Base-by-base conservation (phyloP, 1,140 invertebrate species). In the Hyles vespertilio region DNA sequence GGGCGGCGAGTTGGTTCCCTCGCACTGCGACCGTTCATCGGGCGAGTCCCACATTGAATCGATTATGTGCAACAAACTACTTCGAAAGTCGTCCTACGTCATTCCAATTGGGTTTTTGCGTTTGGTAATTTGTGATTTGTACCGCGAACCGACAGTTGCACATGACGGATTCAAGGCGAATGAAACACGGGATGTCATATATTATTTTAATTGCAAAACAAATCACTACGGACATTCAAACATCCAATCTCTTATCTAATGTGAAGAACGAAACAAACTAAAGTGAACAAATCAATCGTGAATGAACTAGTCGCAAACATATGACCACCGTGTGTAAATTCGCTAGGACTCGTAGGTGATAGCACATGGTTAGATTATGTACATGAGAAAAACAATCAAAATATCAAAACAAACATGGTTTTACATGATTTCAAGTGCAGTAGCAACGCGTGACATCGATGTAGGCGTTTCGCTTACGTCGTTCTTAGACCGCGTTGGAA, bases 51-150 rank as follows among this genome's bases (percentile, higher is more conserved):
- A 90, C 89, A 90, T 84, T 90, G 89, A 90, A 90, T 90, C 89
- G 87, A 90, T 90, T 89, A 90, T 90, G 88, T 90, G 89, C 89
- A 90, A 90, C 87, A 90, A 82, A 80, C 89, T 90, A 89, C 89
- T 89, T 77, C 89, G 86, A 80, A 90, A 90, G 70, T 90, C 89
- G 79, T 89, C 89, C 87, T 89, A 88, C 65, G 67, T 73, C 78
- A 61, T 63, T 65, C 77, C 80, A 78, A 82, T 82, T 68, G 56
- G 67, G 12, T 53, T 48, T 65, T 74, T 47, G 7, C 69, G 62
- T 81, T 77, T 69, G 12, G 60, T 61, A 74, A 66, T 70, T 68
- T 72, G 46, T 53, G 70, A 77, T 81, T 80, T 81, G 61, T 70
- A 64, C 58, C 74, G 75, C 81, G 83, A 52, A 74, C 74, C 76